A percentile compares a stretch with the other conserved stretches of the same genome.
phyloP scores from a whole-genome alignment of 1,140 invertebrate species.

The Acromyrmex heyeri region DNA sequence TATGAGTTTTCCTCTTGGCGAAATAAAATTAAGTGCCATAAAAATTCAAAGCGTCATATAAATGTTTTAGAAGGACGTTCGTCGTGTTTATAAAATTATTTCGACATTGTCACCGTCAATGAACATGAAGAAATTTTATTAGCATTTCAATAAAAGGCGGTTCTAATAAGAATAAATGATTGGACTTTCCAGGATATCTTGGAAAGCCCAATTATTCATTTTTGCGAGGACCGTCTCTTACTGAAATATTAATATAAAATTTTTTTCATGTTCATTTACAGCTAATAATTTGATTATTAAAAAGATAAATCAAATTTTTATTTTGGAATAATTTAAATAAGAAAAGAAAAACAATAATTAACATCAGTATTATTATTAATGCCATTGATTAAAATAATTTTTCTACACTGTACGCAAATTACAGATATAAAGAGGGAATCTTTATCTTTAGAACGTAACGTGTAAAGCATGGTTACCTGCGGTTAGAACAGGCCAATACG shows the following conservation, averaged over 20 bases:
- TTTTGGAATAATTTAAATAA: not conserved
- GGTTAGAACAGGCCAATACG: not conserved
- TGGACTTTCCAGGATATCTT: not conserved
- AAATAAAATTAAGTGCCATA: not conserved
- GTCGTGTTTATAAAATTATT: not conserved
- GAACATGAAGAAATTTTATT: not conserved
- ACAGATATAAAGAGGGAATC: not conserved
- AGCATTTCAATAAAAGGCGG: not conserved
- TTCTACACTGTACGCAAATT: not conserved
- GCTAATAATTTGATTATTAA: not conserved
- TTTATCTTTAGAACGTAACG: slow-evolving; percentile 2
- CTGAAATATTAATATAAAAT: not conserved
- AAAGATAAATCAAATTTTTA: not conserved
- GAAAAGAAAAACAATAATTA: not conserved
- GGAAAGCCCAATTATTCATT: not conserved
- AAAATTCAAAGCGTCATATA: not conserved
- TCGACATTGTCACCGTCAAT: not conserved
- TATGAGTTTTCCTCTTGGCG: not conserved
- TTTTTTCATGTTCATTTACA: not conserved
- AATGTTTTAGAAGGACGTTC: not conserved
- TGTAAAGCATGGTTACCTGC: slow-evolving; percentile 25
- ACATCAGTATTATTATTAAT: not conserved
- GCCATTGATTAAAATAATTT: not conserved
- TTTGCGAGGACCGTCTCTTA: not conserved
- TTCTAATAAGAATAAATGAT: not conserved